phyloP scores from a whole-genome alignment of 1,140 invertebrate genomes.

The Drosophila triauraria region DNA sequence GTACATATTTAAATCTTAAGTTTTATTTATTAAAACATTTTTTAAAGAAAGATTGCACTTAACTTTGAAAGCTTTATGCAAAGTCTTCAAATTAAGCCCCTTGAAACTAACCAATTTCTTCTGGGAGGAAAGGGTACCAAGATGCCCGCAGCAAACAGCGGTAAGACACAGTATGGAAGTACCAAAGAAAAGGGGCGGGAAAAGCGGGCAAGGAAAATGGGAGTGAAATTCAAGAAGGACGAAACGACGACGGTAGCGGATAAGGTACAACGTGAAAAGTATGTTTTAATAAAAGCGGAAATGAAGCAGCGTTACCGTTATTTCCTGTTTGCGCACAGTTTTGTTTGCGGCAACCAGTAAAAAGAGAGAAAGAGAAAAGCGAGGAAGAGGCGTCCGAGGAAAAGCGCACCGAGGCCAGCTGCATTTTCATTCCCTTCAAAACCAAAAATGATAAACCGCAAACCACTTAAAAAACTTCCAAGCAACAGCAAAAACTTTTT shows the following conservation, averaged over 20 bases:
- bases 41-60: neutral
- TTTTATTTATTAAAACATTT: neutral
- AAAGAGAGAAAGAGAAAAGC: neutral
- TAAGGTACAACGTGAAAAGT: conserved; percentile 81
- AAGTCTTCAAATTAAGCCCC: neutral
- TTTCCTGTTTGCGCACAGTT: conserved; percentile 80
- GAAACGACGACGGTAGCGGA: conserved; percentile 49
- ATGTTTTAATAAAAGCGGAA: conserved; percentile 84
- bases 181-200: conserved; percentile 8
- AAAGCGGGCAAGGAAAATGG: neutral
- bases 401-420: conserved; percentile 44
- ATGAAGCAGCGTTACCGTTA: conserved; percentile 83
- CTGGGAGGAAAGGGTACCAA: conserved; percentile 13
- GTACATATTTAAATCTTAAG: too few relatives aligned
- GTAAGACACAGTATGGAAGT: conserved; percentile 19
- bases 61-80: neutral
- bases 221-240: conserved; percentile 18
- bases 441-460: conserved; percentile 70
- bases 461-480: conserved; percentile 77
- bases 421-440: conserved; percentile 61
- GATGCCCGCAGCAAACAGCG: conserved; percentile 43
- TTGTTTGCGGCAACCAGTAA: conserved; percentile 57
- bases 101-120: neutral
- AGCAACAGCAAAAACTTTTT: conserved; percentile 59
- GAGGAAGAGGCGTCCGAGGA: neutral